Percentiles rank a stretch among this genome's conserved stretches.
Evolutionary conservation across 2,888 invertebrate species (phyloP).

Genomic region (Gandaritis pyraliata): DNA sequence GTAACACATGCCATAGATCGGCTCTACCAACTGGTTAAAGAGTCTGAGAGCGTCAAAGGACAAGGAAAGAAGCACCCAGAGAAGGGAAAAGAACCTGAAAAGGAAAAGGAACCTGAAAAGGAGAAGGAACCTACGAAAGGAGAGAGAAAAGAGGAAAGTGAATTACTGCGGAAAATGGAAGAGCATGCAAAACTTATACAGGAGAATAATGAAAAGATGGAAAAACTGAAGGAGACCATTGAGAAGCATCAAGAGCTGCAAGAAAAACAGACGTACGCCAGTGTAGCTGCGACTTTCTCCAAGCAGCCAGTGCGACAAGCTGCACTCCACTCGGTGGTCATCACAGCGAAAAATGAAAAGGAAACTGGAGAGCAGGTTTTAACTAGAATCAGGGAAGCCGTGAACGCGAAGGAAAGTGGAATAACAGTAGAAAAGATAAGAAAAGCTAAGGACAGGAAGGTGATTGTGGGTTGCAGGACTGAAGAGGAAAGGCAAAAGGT

Average conservation of each 20-base stretch:
- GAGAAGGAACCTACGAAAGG: background rate
- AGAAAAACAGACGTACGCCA: too few relatives aligned
- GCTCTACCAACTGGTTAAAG: background rate
- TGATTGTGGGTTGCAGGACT: background rate
- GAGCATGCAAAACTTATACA: too few relatives aligned
- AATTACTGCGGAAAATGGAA: too few relatives aligned
- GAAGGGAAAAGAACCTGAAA: background rate
- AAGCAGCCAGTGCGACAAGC: background rate
- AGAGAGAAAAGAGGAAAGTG: too few relatives aligned
- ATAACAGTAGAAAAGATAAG: background rate
- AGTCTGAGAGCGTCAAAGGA: background rate
- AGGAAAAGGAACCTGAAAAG: background rate
- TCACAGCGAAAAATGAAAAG: background rate
- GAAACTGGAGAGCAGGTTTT: background rate
- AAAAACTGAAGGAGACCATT: too few relatives aligned
- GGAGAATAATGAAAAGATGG: too few relatives aligned
- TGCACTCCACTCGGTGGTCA: background rate
- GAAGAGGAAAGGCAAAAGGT: background rate
- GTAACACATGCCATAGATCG: background rate
- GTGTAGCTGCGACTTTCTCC: too few relatives aligned
- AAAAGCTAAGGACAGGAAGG: background rate
- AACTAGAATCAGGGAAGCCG: background rate
- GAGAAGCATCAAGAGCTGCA: too few relatives aligned
- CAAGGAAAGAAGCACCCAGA: too few relatives aligned
- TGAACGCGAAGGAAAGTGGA: background rate